These are phyloP conservation scores for Pleuronectes platessa DNA, from an alignment of 2,113 vertebrate genomes.

Conservation along the genomic window DNA sequence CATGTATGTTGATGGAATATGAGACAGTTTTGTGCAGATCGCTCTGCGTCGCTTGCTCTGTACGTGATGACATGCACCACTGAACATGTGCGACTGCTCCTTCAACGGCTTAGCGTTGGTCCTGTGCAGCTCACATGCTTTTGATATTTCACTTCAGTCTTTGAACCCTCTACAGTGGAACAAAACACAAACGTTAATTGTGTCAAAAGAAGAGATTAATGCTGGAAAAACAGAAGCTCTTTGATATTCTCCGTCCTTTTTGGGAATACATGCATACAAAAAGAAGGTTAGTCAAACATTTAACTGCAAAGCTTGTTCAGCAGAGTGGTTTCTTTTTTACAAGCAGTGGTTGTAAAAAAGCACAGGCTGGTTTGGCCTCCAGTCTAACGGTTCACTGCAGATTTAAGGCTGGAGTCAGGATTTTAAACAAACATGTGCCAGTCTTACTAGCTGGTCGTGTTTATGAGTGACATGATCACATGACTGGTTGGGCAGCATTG, in stretches of 20 bases:
- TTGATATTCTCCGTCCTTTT: no score
- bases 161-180: slow-evolving; percentile 24
- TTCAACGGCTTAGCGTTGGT: slow-evolving; percentile 4
- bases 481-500: no score
- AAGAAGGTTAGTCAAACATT: not conserved
- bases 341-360: no score
- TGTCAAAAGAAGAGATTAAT: slow-evolving; percentile 8
- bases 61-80: slow-evolving; percentile 39
- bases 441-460: no score
- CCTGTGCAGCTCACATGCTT: not conserved
- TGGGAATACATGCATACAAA: not conserved
- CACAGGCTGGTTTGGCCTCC: no score
- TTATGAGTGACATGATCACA: no score
- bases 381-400: no score
- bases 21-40: slow-evolving; percentile 38
- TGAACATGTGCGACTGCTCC: not conserved
- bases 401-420: slow-evolving; percentile 38
- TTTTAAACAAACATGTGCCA: not conserved
- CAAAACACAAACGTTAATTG: slow-evolving; percentile 13
- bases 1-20: slow-evolving; percentile 38
- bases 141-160: slow-evolving; percentile 25
- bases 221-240: slow-evolving; percentile 9
- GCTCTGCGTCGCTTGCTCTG: slow-evolving; percentile 14
- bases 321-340: no score
- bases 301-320: no score